phyloP scores from a whole-genome alignment of 53 echinoderm and acorn worm genomes.

The Paelopatides confundens region DNA sequence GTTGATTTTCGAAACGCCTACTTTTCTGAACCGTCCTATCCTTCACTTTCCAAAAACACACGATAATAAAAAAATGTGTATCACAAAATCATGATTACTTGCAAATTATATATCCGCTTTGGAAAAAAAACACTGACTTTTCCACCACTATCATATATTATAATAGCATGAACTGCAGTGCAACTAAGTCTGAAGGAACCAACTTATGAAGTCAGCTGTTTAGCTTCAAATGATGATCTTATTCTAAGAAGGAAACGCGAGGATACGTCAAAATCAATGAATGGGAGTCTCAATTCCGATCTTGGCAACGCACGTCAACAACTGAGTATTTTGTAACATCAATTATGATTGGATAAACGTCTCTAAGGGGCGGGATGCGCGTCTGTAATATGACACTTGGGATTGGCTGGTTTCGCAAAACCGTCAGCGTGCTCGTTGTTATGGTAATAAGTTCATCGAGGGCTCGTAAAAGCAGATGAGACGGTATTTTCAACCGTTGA shows the following conservation, averaged over 20 bases:
- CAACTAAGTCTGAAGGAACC: neutral
- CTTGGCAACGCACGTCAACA: constrained; percentile 33
- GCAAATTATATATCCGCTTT: too few relatives aligned
- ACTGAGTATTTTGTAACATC: constrained; percentile 12
- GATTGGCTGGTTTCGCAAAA: constrained; percentile 9
- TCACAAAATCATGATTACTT: too few relatives aligned
- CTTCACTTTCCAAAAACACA: too few relatives aligned
- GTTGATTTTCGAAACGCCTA: too few relatives aligned
- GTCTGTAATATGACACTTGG: constrained; percentile 47
- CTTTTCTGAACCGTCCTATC: too few relatives aligned
- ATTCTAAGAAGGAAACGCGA: neutral
- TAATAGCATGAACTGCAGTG: too few relatives aligned
- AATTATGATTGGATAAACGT: constrained; percentile 35
- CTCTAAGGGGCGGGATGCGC: constrained; percentile 43
- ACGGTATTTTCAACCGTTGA: neutral
- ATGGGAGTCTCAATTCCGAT: neutral
- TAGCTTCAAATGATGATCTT: constrained; percentile 33
- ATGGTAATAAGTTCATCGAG: constrained; percentile 15
- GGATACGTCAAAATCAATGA: constrained; percentile 38
- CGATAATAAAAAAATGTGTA: too few relatives aligned
- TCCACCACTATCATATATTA: too few relatives aligned
- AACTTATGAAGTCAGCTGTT: constrained; percentile 30
- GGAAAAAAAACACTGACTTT: too few relatives aligned
- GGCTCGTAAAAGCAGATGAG: neutral
- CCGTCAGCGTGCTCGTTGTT: constrained; percentile 6